Evolutionary conservation across 2,113 vertebrate species (phyloP).

Genomic region (Hemichromis elongatus): DNA sequence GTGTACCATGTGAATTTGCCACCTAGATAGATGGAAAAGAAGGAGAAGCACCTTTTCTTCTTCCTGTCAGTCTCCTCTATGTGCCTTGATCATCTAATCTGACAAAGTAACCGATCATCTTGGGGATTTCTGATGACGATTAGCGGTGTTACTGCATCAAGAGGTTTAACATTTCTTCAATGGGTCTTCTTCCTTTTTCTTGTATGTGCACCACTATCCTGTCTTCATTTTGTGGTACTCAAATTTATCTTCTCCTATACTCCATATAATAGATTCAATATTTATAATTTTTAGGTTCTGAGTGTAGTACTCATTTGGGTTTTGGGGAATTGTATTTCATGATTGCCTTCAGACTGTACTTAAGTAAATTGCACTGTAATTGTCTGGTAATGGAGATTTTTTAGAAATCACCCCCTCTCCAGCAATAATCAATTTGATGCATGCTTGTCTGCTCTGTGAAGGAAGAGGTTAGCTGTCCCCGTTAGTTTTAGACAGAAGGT

Average conservation of each 20-base stretch:
- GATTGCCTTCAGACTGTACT: constrained; percentile 41
- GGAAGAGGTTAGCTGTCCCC: constrained; percentile 68
- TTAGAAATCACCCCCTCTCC: constrained; percentile 30
- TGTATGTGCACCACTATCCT: neutral
- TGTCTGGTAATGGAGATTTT: constrained; percentile 34
- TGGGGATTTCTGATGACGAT: constrained; percentile 32
- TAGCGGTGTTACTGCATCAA: neutral
- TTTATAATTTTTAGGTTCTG: neutral
- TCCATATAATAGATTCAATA: neutral
- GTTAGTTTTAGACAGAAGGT: constrained; percentile 51
- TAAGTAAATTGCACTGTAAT: constrained; percentile 50
- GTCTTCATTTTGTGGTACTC: neutral
- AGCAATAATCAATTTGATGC: constrained; percentile 57
- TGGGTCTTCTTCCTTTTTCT: neutral
- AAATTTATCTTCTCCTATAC: neutral
- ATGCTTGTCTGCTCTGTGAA: constrained; percentile 42
- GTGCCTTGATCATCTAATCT: constrained; percentile 33
- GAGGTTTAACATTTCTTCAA: neutral
- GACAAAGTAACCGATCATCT: constrained; percentile 65
- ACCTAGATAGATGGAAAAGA: neutral
- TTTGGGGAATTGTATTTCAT: constrained; percentile 22
- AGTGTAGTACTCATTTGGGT: neutral
- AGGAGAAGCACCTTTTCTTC: neutral
- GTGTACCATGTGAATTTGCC: neutral
- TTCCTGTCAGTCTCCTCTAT: constrained; percentile 39